These are phyloP conservation scores for Holotrichia oblita DNA, from an alignment of 1,140 invertebrate species.

Conservation along the genomic window DNA sequence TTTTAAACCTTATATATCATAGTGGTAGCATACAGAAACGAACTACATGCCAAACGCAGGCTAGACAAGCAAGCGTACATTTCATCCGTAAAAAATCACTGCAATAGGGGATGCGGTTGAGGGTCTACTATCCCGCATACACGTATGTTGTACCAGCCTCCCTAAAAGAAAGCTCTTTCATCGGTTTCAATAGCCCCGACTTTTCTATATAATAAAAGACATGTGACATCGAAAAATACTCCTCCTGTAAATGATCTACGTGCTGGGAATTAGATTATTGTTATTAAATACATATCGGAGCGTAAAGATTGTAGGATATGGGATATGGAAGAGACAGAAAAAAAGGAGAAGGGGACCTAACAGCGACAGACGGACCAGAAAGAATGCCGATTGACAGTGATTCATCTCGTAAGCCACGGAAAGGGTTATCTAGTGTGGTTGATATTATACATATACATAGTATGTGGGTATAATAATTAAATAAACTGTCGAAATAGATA, in stretches of 20 bases:
- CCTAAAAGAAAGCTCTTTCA: neutral
- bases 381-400: neutral
- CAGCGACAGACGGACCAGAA: neutral
- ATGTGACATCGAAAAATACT: slow-evolving; percentile 22
- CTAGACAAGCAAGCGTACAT: too few species aligned
- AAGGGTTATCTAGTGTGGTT: too few species aligned
- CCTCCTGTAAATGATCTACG: slow-evolving; percentile 18
- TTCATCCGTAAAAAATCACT: slow-evolving; percentile 13
- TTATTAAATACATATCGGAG: slow-evolving; percentile 36
- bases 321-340: neutral
- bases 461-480: too few species aligned
- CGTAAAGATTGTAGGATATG: slow-evolving; percentile 25
- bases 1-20: slow-evolving; percentile 19
- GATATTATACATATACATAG: too few species aligned
- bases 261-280: slow-evolving; percentile 15
- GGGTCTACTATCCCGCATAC: neutral
- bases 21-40: neutral
- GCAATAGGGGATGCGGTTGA: neutral
- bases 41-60: slow-evolving; percentile 11
- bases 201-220: slow-evolving; percentile 27
- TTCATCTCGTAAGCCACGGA: too few species aligned
- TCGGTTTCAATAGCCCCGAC: neutral
- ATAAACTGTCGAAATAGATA: neutral
- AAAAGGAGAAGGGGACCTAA: neutral
- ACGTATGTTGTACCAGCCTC: too few species aligned